These are phyloP conservation scores for Gastrophryne carolinensis DNA, from an alignment of 2,797 vertebrate genomes.

Conservation along the genomic window DNA sequence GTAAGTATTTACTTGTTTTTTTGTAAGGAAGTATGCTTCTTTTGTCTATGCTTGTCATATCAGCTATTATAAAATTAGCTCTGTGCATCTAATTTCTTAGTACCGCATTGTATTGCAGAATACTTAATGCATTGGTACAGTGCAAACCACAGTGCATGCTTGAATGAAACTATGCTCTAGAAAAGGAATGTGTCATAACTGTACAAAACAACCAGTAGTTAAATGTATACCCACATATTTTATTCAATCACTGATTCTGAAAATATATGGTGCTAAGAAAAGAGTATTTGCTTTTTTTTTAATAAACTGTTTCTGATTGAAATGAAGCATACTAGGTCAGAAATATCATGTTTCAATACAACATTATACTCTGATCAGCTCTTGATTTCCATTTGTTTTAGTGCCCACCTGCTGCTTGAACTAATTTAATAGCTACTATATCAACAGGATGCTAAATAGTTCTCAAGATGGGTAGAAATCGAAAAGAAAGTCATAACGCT, in stretches of 20 bases:
- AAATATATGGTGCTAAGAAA: not conserved
- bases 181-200: too few relatives aligned
- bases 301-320: constrained; percentile 2
- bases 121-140: too few relatives aligned
- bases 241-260: not conserved
- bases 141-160: too few relatives aligned
- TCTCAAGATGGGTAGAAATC: constrained; percentile 37
- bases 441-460: constrained; percentile 47
- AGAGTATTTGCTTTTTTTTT: not conserved
- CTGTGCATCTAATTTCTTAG: too few relatives aligned
- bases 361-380: constrained; percentile 60
- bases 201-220: not conserved
- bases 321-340: constrained; percentile 16
- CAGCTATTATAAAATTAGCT: too few relatives aligned
- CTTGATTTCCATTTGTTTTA: constrained; percentile 66
- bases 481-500: constrained; percentile 31
- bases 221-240: not conserved
- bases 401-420: constrained; percentile 63
- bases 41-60: too few relatives aligned
- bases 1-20: too few relatives aligned
- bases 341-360: constrained; percentile 40
- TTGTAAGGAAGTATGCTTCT: too few relatives aligned
- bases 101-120: too few relatives aligned
- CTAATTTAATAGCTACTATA: constrained; percentile 62
- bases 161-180: too few relatives aligned